Conservation (phyloP, 2,888 invertebrate genomes). For the Calliopum simillimum region DNA sequence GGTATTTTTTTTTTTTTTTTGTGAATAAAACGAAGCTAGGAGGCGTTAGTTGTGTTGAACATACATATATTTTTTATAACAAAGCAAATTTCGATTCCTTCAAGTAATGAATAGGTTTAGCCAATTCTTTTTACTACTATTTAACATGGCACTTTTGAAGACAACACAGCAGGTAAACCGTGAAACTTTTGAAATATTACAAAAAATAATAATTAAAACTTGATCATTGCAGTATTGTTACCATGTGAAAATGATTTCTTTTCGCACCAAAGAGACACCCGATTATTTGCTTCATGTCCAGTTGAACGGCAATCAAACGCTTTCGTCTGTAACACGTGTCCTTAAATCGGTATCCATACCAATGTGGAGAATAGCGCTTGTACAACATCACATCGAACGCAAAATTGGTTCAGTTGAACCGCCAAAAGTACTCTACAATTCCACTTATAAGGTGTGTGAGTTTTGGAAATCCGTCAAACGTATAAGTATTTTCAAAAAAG, state of each 20-base stretch:
- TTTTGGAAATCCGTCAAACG: slow-evolving; percentile 54
- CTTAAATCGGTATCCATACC: slow-evolving; percentile 53
- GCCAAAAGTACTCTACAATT: slow-evolving; percentile 49
- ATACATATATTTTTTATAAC: too few relatives aligned
- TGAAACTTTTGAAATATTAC: too few relatives aligned
- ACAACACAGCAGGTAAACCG: too few relatives aligned
- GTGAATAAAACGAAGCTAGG: too few relatives aligned
- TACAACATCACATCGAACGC: slow-evolving; percentile 48
- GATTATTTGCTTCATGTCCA: slow-evolving; percentile 49
- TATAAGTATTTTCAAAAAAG: slow-evolving; percentile 52
- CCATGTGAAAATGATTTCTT: slow-evolving; percentile 49
- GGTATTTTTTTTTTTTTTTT: too few relatives aligned
- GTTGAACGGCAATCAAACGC: slow-evolving; percentile 51
- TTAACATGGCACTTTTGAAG: too few relatives aligned
- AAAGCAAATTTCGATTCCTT: too few relatives aligned
- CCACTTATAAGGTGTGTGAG: slow-evolving; percentile 54
- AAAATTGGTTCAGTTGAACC: slow-evolving; percentile 24
- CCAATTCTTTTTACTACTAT: too few relatives aligned
- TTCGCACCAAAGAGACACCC: slow-evolving; percentile 49
- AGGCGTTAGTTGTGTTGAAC: too few relatives aligned
- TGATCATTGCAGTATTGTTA: slow-evolving; percentile 51
- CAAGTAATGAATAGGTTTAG: too few relatives aligned
- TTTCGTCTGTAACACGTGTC: slow-evolving; percentile 54
- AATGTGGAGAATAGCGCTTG: slow-evolving; percentile 52
- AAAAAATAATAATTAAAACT: too few relatives aligned